Evolutionary conservation across 2,888 invertebrate genomes (phyloP).

Genomic region (Lepidocyrtoides sp.): DNA sequence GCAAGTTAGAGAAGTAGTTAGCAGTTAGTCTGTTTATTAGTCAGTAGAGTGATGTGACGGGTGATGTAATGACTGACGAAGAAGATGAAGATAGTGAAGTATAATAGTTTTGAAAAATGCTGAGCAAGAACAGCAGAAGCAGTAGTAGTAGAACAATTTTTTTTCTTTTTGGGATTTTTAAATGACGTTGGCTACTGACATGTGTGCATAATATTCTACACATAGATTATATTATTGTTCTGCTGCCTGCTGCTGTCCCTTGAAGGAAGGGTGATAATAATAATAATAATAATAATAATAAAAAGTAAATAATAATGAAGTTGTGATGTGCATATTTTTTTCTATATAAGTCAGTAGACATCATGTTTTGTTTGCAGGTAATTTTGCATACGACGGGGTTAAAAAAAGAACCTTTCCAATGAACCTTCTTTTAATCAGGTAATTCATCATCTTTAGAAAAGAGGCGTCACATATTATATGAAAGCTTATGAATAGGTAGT

Average conservation of each 20-base stretch:
- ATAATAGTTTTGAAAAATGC: background rate
- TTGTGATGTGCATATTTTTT: background rate
- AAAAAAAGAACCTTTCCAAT: background rate
- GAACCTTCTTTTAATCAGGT: background rate
- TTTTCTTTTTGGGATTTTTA: background rate
- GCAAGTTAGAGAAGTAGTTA: background rate
- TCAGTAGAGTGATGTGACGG: constrained; percentile 32
- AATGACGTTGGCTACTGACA: constrained; percentile 36
- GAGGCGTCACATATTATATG: background rate
- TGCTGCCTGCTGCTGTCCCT: background rate
- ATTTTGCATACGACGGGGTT: background rate
- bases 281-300: background rate
- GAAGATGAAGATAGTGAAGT: background rate
- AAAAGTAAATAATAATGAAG: background rate
- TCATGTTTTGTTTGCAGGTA: background rate
- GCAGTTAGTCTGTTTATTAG: background rate
- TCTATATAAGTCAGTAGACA: background rate
- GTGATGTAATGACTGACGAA: constrained; percentile 4
- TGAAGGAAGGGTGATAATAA: constrained; percentile 28
- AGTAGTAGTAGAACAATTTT: background rate
- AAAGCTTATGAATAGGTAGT: background rate
- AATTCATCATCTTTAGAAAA: background rate
- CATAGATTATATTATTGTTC: too few species aligned
- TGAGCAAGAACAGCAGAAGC: background rate
- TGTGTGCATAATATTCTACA: too few species aligned